phyloP scores from a whole-genome alignment of 2,113 vertebrate genomes.

The Ceuthmochares aereus region DNA sequence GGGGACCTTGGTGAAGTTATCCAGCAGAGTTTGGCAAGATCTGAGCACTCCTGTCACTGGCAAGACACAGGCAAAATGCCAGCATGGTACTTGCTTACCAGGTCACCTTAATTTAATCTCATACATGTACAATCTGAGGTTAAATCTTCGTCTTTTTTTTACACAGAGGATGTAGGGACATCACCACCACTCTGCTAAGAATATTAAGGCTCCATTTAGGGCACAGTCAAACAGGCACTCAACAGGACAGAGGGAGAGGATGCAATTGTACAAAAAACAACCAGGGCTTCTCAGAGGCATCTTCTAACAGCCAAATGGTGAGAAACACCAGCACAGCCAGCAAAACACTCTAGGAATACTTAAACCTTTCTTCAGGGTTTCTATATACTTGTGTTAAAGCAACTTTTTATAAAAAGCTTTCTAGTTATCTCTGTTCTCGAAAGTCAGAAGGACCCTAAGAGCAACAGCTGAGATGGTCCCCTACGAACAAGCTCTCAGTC shows the following conservation, averaged over 20 bases:
- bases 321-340: background rate
- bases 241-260: background rate
- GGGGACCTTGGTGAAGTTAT: background rate
- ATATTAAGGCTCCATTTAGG: background rate
- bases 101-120: rapidly evolving
- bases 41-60: background rate
- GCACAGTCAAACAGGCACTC: background rate
- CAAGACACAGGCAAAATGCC: background rate
- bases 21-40: background rate
- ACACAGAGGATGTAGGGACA: background rate
- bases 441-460: background rate
- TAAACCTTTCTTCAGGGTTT: background rate
- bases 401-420: background rate
- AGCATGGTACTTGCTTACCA: rapidly evolving
- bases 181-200: background rate
- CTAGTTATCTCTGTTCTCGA: background rate
- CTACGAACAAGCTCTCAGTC: rapidly evolving
- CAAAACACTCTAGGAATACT: background rate
- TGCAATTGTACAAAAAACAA: background rate
- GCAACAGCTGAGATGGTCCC: background rate
- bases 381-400: background rate
- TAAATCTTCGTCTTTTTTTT: background rate
- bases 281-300: background rate
- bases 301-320: rapidly evolving
- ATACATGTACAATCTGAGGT: background rate